Evolutionary conservation across 2,888 invertebrate species (phyloP), one percentile per base, ranked within the genome.

Genomic region (Drosophila lacicola): DNA sequence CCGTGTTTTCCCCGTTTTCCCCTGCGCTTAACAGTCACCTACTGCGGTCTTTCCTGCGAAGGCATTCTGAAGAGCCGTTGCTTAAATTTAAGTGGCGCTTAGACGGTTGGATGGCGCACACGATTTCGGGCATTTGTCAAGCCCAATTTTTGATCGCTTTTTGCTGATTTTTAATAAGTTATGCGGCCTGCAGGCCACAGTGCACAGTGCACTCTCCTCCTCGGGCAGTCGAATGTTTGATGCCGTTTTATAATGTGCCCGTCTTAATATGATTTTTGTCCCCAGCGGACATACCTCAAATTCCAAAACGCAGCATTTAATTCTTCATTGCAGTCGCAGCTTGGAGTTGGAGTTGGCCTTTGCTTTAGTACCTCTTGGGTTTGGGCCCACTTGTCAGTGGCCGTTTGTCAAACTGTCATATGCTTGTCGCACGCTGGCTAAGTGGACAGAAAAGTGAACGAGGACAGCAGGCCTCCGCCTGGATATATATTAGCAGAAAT

Each of bases 401-500:
- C 79, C 78, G 83, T 89, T 90, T 91, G 90, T 91, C 91, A 91
- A 91, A 86, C 89, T 86, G 91, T 91, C 90, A 91, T 91, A 91
- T 91, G 90, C 90, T 85, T 91, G 91, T 90, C 91, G 89, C 82
- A 86, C 82, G 78, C 78, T 83, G 57, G 19, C 41, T 41, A 14
- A 21, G 49, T 34, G 55, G 42, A 39, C 60, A 54, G 37, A 62
- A 34, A 67, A 53, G 17, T 19, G 13, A 11, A 49, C 29, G 14
- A 29, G 17, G 25, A 17, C 21, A 14, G 19, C 39, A 44, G 17
- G 17, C 53, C 19, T 11, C 4, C n/a, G 44, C 62, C 63, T 50
- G 65, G 49, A 77, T 73, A 85, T 83, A 88, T 90, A 92, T 92
- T 91, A 91, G 90, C 84, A 84, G 92, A 91, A 91, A 91, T 92